Conservation (phyloP, 2,797 vertebrate genomes). For the Coracias cyanogaster region DNA sequence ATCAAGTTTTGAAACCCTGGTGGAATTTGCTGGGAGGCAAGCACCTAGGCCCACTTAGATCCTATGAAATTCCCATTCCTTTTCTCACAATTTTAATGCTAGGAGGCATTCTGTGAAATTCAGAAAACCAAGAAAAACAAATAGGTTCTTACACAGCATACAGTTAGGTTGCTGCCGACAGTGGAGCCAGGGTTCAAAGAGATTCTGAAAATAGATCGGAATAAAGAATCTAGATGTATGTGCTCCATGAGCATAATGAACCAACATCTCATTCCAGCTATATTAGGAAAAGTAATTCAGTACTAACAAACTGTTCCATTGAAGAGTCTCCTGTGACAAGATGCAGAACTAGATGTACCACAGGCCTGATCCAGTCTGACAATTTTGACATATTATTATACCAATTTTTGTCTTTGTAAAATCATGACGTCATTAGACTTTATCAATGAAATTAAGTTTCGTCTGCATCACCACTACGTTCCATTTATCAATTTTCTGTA, state of each 20-base stretch:
- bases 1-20: background rate
- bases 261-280: background rate
- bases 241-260: background rate
- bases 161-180: background rate
- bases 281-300: background rate
- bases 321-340: background rate
- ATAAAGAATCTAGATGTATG: background rate
- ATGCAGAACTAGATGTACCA: background rate
- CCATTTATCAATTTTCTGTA: background rate
- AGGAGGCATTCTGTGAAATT: background rate
- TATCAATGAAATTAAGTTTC: background rate
- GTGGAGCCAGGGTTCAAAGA: background rate
- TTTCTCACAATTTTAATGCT: background rate
- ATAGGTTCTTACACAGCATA: background rate
- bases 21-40: background rate
- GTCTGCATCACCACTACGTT: background rate
- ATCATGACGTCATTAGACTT: background rate
- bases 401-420: background rate
- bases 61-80: background rate
- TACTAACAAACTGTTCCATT: background rate
- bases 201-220: background rate
- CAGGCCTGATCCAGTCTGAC: background rate
- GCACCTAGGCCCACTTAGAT: background rate
- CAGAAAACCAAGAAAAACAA: background rate
- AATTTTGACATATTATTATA: background rate